These are phyloP conservation scores for Calliscelio sp. DNA, from an alignment of 2,888 invertebrate species.

Conservation along the genomic window DNA sequence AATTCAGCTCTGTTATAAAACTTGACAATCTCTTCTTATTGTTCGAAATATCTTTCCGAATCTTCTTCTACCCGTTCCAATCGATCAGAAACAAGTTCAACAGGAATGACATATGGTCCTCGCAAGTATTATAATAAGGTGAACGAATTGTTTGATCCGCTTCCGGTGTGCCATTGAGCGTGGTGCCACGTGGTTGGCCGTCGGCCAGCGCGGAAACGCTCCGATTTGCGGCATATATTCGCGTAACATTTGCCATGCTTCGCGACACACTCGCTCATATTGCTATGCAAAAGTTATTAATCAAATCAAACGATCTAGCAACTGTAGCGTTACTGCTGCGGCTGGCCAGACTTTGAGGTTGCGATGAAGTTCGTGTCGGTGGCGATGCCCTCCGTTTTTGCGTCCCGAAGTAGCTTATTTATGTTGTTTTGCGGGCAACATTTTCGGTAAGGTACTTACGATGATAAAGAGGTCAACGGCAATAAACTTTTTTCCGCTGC, in stretches of 20 bases:
- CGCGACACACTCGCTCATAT: constrained; percentile 45
- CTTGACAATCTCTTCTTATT: no score
- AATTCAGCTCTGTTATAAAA: no score
- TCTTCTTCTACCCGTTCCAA: no score
- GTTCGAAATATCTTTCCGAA: no score
- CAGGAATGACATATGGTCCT: no score
- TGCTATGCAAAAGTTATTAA: constrained; percentile 61
- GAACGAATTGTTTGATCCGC: constrained; percentile 28
- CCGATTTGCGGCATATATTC: constrained; percentile 64
- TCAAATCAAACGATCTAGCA: constrained; percentile 65
- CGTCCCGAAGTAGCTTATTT: neutral
- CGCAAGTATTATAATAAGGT: constrained; percentile 24
- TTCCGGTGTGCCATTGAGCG: constrained; percentile 52
- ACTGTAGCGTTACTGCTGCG: constrained; percentile 28
- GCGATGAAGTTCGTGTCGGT: constrained; percentile 8
- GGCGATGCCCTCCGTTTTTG: constrained; percentile 19
- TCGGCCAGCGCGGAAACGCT: constrained; percentile 55
- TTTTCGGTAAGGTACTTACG: constrained; percentile 7
- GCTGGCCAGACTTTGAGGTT: constrained; percentile 35
- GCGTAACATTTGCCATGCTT: constrained; percentile 49
- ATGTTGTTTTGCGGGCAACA: constrained; percentile 9
- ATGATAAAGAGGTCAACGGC: neutral
- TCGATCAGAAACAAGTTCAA: no score
- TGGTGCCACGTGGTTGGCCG: constrained; percentile 55
- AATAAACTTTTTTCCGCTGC: constrained; percentile 20